These are phyloP conservation scores for Mycalesis mineus DNA, from an alignment of 2,888 invertebrate species.

Conservation along the genomic window DNA sequence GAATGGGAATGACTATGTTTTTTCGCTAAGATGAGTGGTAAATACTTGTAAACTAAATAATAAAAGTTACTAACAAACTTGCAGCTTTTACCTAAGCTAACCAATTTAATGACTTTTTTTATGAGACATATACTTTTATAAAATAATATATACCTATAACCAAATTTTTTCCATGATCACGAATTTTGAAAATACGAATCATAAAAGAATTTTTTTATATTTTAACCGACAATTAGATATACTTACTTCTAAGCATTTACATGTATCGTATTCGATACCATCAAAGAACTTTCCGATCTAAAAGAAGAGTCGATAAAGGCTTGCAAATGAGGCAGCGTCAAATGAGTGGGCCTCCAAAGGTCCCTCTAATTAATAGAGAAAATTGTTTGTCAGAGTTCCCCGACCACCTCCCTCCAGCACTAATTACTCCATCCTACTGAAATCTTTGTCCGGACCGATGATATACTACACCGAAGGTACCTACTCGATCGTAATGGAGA, in stretches of 20 bases:
- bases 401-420: constrained; percentile 36
- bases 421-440: constrained; percentile 51
- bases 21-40: too few relatives aligned
- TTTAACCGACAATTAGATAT: not conserved
- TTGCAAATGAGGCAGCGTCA: constrained; percentile 64
- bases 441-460: constrained; percentile 43
- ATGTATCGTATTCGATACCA: constrained; percentile 13
- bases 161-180: too few relatives aligned
- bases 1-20: too few relatives aligned
- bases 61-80: too few relatives aligned
- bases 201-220: too few relatives aligned
- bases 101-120: too few relatives aligned
- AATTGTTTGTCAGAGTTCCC: constrained; percentile 65
- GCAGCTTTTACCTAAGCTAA: too few relatives aligned
- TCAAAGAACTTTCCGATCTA: constrained; percentile 35
- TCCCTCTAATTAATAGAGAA: constrained; percentile 67
- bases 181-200: too few relatives aligned
- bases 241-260: not conserved
- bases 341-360: constrained; percentile 47
- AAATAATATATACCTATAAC: too few relatives aligned
- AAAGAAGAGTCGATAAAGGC: constrained; percentile 61
- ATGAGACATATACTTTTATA: too few relatives aligned
- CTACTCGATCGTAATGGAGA: not conserved
- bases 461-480: not conserved
- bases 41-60: too few relatives aligned